A percentile compares a stretch with the other conserved stretches of the same genome.
These are phyloP conservation scores for Mastigias papua DNA, from an alignment of 30 jellyfish, hydroid and myxozoan species.

Conservation along the genomic window DNA sequence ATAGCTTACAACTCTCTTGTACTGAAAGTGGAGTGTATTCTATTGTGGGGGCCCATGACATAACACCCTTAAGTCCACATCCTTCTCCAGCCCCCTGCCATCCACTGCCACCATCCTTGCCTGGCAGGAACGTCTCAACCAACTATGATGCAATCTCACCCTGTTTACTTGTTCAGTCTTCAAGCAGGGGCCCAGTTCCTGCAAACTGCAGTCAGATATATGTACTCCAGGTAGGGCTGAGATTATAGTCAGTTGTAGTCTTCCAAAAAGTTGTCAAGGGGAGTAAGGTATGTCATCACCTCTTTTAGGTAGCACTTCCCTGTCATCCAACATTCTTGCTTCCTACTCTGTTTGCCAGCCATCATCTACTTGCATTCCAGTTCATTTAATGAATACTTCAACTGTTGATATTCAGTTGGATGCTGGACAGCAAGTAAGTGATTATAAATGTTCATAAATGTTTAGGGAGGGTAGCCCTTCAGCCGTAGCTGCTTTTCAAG, in stretches of 20 bases:
- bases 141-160: background rate
- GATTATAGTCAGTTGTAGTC: conserved; percentile 3
- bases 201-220: background rate
- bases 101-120: background rate
- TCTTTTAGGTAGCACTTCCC: conserved; percentile 10
- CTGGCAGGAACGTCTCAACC: background rate
- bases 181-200: conserved; percentile 17
- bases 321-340: conserved; percentile 28
- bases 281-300: conserved; percentile 42
- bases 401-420: conserved; percentile 32
- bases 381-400: conserved; percentile 44
- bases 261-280: conserved; percentile 34
- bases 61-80: conserved; percentile 12
- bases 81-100: background rate
- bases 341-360: conserved; percentile 56
- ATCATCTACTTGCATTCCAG: background rate
- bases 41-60: background rate
- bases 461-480: too few species aligned
- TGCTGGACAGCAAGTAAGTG: conserved; percentile 28
- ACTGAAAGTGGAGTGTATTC: conserved; percentile 1
- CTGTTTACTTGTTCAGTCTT: conserved; percentile 34
- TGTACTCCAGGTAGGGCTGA: conserved; percentile 53
- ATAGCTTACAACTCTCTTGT: conserved; percentile 13
- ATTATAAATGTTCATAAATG: background rate
- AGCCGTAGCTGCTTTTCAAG: conserved; percentile 9